Conservation (phyloP, 1,140 invertebrate genomes). For the Pseudoatta argentina region DNA sequence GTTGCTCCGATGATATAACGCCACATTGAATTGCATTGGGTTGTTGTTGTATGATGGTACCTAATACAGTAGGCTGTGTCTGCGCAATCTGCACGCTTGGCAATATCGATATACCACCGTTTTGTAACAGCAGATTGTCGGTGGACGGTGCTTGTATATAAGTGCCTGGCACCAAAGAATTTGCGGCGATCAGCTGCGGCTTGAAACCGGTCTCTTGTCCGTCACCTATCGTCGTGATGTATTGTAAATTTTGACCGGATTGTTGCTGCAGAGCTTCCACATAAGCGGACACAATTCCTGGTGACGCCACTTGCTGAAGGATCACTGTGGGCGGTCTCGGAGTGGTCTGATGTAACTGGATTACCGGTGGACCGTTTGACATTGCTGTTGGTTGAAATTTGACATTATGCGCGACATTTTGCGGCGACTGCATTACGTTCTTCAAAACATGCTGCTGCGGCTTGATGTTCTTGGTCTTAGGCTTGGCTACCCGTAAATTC, state of each 20-base stretch:
- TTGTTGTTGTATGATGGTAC: conserved; percentile 89
- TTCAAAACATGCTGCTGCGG: conserved; percentile 74
- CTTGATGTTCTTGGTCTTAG: conserved; percentile 78
- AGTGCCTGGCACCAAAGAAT: conserved; percentile 88
- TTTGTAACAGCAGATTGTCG: conserved; percentile 88
- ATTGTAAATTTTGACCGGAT: conserved; percentile 90
- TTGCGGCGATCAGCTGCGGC: conserved; percentile 88
- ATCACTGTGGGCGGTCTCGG: conserved; percentile 88
- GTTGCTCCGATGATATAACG: conserved; percentile 87
- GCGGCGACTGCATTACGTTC: conserved; percentile 71
- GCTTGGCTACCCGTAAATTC: conserved; percentile 77
- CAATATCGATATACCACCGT: conserved; percentile 88
- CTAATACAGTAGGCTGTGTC: conserved; percentile 86
- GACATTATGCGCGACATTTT: conserved; percentile 48
- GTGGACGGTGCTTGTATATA: conserved; percentile 89
- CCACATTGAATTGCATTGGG: conserved; percentile 87
- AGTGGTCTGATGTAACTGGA: conserved; percentile 78
- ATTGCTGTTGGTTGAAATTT: conserved; percentile 79
- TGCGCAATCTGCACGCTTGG: conserved; percentile 86
- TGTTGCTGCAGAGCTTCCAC: conserved; percentile 89
- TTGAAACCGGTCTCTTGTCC: conserved; percentile 87
- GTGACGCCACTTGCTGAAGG: conserved; percentile 89
- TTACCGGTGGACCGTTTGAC: conserved; percentile 79
- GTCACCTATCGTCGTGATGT: conserved; percentile 88
- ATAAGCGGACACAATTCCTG: conserved; percentile 90